A percentile compares a stretch with the other conserved stretches of the same genome.
Evolutionary conservation across 2,113 vertebrate genomes (phyloP).

Genomic region (Struthidea cinerea): DNA sequence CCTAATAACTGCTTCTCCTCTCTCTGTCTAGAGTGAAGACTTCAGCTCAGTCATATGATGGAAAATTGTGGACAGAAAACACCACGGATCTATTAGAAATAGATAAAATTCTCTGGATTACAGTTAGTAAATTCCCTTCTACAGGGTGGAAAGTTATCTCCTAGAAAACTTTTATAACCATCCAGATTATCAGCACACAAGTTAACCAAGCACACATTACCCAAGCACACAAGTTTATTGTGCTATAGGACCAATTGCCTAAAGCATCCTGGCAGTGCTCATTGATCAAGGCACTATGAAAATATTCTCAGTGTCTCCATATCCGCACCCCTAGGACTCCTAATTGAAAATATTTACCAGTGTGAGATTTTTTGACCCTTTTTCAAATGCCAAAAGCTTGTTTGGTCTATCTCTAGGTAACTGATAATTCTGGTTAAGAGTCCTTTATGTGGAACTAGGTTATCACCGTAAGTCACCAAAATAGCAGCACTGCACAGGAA

Average conservation of each 20-base stretch:
- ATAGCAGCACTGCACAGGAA: background rate
- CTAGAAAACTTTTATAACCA: background rate
- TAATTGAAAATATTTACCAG: background rate
- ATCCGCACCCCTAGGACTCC: background rate
- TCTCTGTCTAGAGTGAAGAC: background rate
- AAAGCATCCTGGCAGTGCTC: background rate
- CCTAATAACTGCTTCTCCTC: background rate
- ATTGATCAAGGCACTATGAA: background rate
- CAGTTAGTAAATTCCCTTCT: background rate
- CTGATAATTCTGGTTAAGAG: background rate
- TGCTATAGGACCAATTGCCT: background rate
- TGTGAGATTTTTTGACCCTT: background rate
- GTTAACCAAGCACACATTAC: no score
- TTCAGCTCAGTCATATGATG: background rate
- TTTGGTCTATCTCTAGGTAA: background rate
- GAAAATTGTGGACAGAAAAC: background rate
- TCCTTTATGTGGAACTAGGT: background rate
- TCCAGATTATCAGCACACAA: background rate
- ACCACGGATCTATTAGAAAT: background rate
- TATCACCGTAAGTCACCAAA: background rate
- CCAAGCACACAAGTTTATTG: background rate
- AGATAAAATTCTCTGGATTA: background rate
- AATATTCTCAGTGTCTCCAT: background rate
- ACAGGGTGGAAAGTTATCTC: background rate
- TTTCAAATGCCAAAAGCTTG: background rate